Percentiles rank a stretch among this genome's conserved stretches.
phyloP scores from a whole-genome alignment of 2,797 vertebrate species.

The Lepus oiostolus region DNA sequence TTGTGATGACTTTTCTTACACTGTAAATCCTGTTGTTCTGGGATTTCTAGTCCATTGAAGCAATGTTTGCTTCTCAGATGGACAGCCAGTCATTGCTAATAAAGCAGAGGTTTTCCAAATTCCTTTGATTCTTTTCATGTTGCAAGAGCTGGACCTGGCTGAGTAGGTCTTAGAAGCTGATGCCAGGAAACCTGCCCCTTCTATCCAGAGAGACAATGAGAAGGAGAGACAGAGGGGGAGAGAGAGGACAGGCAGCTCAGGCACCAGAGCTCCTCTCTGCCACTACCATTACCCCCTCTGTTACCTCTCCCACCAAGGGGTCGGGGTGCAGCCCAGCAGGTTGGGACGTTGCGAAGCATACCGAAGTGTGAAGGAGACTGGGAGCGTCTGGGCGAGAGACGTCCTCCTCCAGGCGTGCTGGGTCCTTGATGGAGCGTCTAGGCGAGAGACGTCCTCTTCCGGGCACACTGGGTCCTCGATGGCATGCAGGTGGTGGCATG shows the following conservation, averaged over 20 bases:
- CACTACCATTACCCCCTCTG: not conserved
- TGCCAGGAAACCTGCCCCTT: not conserved
- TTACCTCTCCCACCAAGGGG: not conserved
- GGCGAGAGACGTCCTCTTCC: no score
- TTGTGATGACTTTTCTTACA: not conserved
- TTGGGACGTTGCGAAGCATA: not conserved
- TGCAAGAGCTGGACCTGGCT: not conserved
- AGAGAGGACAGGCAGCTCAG: not conserved
- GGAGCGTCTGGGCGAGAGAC: not conserved
- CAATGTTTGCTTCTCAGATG: constrained; percentile 16
- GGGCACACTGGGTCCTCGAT: not conserved
- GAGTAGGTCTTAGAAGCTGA: not conserved
- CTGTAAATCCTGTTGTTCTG: not conserved
- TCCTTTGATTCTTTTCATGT: not conserved
- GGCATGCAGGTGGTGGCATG: not conserved
- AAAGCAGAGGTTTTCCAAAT: constrained; percentile 31
- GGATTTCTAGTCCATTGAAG: not conserved
- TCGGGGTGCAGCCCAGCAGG: not conserved
- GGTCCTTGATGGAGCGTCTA: not conserved
- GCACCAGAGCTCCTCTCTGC: not conserved
- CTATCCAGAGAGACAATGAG: not conserved
- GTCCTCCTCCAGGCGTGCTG: not conserved
- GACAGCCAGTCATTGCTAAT: not conserved
- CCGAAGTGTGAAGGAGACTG: not conserved
- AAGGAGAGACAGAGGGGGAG: not conserved